A percentile compares a stretch with the other conserved stretches of the same genome.
phyloP scores from a whole-genome alignment of 2,888 invertebrate genomes.

The Eristalinus sepulchralis region DNA sequence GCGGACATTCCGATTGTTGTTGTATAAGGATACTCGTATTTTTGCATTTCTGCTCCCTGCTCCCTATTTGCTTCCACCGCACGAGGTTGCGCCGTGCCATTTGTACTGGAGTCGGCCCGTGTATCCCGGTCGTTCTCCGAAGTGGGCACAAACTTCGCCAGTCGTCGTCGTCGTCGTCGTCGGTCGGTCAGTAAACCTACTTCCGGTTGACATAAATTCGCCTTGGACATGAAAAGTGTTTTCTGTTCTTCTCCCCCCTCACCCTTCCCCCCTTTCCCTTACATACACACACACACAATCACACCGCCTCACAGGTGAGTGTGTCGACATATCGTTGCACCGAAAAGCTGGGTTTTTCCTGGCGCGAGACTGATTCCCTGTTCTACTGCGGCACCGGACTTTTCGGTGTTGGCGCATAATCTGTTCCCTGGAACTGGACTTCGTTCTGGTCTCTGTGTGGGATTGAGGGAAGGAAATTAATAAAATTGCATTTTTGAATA shows the following conservation, averaged over 20 bases:
- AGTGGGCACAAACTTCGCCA: constrained; percentile 70
- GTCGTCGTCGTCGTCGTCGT: too few species aligned
- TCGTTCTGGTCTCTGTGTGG: neutral
- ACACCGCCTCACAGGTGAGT: neutral
- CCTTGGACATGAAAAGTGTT: constrained; percentile 81
- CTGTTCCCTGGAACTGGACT: neutral
- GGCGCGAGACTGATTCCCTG: neutral
- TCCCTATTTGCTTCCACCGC: too few species aligned
- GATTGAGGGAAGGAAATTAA: constrained; percentile 50
- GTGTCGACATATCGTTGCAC: neutral
- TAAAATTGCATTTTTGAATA: constrained; percentile 70
- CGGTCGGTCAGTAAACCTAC: constrained; percentile 81
- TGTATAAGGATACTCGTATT: constrained; percentile 37
- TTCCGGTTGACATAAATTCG: constrained; percentile 82
- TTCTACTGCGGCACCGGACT: neutral
- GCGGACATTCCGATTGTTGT: constrained; percentile 62
- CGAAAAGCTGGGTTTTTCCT: neutral
- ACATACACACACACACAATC: neutral
- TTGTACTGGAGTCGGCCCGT: neutral
- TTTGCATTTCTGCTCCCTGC: neutral
- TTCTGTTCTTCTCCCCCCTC: constrained; percentile 23
- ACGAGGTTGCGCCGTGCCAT: too few species aligned
- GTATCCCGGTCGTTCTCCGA: constrained; percentile 23
- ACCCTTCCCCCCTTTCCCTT: constrained; percentile 9
- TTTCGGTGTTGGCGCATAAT: constrained; percentile 24